Evolutionary conservation across 92 coral and sea anemone genomes (phyloP).

Genomic region (Montipora capitata): DNA sequence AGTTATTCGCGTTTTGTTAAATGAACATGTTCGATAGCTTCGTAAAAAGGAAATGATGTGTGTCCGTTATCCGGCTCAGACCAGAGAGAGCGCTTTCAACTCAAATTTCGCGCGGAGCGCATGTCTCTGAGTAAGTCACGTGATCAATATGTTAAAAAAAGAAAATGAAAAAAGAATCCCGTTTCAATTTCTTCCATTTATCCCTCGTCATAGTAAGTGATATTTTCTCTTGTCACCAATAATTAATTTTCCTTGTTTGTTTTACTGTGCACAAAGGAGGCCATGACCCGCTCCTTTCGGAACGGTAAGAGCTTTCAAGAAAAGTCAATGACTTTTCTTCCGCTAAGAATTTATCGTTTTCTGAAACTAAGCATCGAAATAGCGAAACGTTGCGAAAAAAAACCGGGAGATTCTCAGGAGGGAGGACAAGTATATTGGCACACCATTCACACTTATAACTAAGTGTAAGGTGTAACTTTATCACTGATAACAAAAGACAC

Average conservation of each 20-base stretch:
- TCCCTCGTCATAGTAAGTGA: background rate
- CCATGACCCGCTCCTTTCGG: background rate
- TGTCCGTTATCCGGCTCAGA: slow-evolving; percentile 8
- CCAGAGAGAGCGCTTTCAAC: slow-evolving; percentile 43
- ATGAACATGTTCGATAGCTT: background rate
- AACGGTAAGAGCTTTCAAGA: background rate
- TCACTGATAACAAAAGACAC: background rate
- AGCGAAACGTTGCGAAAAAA: too few relatives aligned
- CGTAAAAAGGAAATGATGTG: slow-evolving; percentile 25
- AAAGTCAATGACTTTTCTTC: background rate
- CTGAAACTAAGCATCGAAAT: too few relatives aligned
- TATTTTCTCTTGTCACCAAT: too few relatives aligned
- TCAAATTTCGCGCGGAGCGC: slow-evolving; percentile 94
- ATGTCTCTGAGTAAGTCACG: slow-evolving; percentile 36
- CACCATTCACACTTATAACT: background rate
- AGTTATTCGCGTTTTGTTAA: background rate
- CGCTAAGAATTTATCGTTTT: background rate
- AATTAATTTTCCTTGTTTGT: background rate
- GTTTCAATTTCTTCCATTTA: background rate
- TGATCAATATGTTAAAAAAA: background rate
- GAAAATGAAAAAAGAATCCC: background rate
- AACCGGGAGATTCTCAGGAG: too few relatives aligned
- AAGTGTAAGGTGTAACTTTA: background rate
- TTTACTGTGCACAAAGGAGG: background rate
- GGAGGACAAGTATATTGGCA: slow-evolving; percentile 11